Conservation (phyloP, 2,888 invertebrate species). For the Mythimna ferrago region DNA sequence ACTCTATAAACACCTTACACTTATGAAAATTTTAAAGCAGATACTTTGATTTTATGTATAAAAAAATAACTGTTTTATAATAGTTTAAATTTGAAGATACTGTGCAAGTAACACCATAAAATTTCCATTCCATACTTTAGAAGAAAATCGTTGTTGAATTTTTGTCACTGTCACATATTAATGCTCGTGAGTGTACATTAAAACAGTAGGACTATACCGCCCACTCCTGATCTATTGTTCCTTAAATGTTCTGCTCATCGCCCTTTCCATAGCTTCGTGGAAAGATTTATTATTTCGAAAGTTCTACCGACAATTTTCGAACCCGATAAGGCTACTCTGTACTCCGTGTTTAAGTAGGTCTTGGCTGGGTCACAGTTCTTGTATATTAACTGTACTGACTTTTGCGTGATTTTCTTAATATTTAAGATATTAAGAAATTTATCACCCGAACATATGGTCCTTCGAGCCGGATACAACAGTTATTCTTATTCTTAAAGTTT, state of each 20-base stretch:
- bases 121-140: not conserved
- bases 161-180: not conserved
- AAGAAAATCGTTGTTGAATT: not conserved
- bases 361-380: constrained; percentile 62
- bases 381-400: not conserved
- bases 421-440: not conserved
- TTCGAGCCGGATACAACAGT: not conserved
- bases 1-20: not conserved
- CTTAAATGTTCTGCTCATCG: constrained; percentile 54
- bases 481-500: not conserved
- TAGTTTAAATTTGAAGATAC: not conserved
- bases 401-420: not conserved
- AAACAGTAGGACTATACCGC: constrained; percentile 45
- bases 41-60: not conserved
- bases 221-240: constrained; percentile 54
- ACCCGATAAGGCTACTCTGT: constrained; percentile 74
- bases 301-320: constrained; percentile 71
- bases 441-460: not conserved
- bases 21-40: not conserved
- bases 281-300: constrained; percentile 81
- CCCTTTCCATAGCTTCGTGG: constrained; percentile 62
- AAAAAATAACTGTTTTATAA: not conserved
- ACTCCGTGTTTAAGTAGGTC: constrained; percentile 66
- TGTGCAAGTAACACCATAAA: too few relatives aligned
- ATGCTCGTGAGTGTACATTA: constrained; percentile 14